Percentiles rank a stretch among this genome's conserved stretches.
phyloP scores from a whole-genome alignment of 2,888 invertebrate genomes.

The Caenorhabditis imperialis region DNA sequence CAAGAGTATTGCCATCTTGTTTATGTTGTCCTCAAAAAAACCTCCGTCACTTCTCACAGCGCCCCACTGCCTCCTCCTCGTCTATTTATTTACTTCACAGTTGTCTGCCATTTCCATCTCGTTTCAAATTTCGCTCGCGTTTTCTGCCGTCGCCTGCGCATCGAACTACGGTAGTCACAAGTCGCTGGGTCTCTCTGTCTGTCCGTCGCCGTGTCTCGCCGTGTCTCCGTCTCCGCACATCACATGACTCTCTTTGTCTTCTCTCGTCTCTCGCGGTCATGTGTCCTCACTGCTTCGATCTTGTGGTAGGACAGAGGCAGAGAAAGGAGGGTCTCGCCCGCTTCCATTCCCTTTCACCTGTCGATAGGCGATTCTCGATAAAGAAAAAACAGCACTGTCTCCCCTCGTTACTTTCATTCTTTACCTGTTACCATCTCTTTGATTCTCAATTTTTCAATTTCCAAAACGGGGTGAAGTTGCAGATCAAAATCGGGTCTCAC shows the following conservation, averaged over 20 bases:
- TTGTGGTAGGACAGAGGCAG: constrained; percentile 37
- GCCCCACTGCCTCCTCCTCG: constrained; percentile 13
- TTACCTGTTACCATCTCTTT: neutral
- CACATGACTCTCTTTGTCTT: constrained; percentile 40
- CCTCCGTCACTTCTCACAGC: constrained; percentile 2
- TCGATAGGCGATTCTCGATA: constrained; percentile 27
- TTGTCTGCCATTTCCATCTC: constrained; percentile 2
- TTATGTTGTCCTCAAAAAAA: constrained; percentile 14
- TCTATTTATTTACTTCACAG: constrained; percentile 32
- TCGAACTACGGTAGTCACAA: constrained; percentile 34
- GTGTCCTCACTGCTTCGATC: constrained; percentile 47
- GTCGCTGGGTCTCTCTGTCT: constrained; percentile 9
- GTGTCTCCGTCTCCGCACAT: no score
- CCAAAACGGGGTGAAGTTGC: neutral
- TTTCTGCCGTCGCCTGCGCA: constrained; percentile 24
- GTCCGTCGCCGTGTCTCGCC: constrained; percentile 20
- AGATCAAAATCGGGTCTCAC: constrained; percentile 51
- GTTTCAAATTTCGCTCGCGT: constrained; percentile 30
- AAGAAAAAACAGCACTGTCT: constrained; percentile 29
- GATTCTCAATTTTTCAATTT: constrained; percentile 16
- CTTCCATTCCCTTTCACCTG: constrained; percentile 51
- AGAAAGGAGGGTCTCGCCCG: constrained; percentile 23
- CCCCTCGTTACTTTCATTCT: constrained; percentile 7
- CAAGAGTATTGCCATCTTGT: constrained; percentile 3
- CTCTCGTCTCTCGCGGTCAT: constrained; percentile 48